These are phyloP conservation scores for Drosophila infuscata DNA, from an alignment of 2,888 invertebrate genomes.

Conservation along the genomic window DNA sequence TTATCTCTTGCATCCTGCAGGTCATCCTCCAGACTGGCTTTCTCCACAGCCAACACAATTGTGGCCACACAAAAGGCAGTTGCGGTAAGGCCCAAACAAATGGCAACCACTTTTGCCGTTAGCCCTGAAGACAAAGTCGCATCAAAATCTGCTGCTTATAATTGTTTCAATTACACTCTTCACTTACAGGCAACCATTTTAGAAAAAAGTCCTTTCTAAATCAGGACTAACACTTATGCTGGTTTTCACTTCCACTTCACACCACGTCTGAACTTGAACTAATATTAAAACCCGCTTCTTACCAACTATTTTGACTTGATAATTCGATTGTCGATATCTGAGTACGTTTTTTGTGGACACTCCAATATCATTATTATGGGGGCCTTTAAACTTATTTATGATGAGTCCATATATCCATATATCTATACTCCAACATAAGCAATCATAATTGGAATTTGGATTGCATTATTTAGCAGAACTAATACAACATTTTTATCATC, in stretches of 20 bases:
- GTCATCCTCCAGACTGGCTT: conserved; percentile 79
- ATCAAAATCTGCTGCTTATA: background rate
- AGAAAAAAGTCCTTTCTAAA: conserved; percentile 36
- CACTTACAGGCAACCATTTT: conserved; percentile 74
- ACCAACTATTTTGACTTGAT: conserved; percentile 61
- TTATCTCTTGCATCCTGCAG: conserved; percentile 79
- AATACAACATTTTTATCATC: conserved; percentile 26
- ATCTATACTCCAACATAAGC: conserved; percentile 24
- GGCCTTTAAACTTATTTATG: conserved; percentile 41
- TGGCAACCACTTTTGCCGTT: conserved; percentile 77
- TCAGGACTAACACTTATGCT: conserved; percentile 11
- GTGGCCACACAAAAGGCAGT: conserved; percentile 86
- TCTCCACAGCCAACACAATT: conserved; percentile 86
- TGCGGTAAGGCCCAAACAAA: conserved; percentile 78
- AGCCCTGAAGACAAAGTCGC: conserved; percentile 60
- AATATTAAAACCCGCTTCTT: conserved; percentile 43
- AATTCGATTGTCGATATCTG: conserved; percentile 44
- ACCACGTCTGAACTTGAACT: conserved; percentile 50
- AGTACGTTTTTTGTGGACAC: conserved; percentile 1
- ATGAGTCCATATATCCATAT: conserved; percentile 37
- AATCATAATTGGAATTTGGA: conserved; percentile 7
- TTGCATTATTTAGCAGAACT: conserved; percentile 6
- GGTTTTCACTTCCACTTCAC: conserved; percentile 49
- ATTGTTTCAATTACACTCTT: background rate
- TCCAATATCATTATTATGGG: conserved; percentile 27